Base-by-base conservation (phyloP, 2,888 invertebrate species). In the Epinotia ramella region DNA sequence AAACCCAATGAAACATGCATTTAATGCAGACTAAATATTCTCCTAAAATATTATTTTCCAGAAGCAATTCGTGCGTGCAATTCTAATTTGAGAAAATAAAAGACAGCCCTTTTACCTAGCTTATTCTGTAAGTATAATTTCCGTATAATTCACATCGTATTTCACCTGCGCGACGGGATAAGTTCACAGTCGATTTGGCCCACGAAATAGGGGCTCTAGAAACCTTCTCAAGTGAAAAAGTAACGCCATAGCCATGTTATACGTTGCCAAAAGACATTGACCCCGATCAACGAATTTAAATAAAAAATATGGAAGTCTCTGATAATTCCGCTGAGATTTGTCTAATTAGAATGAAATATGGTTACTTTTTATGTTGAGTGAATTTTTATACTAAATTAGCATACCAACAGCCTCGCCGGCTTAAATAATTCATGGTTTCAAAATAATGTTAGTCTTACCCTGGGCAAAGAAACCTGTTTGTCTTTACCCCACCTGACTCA, bases 271-370 rank as follows among this genome's bases (percentile, higher is more conserved):
- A 69, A 44, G 59, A 46, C 68, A 46, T 59, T 69, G 59, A 60
- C 68, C 59, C 59, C 44, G 40, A 40, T 59, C 24, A 59, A 20
- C 11, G 24, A 59, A 69, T 69, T 69, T 69, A 59, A 59, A 69
- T 59, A 69, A 60, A 56, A 59, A 69, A 68, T 44, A 28, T 69
- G 59, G 24, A 69, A 44, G 24, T 46, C 46, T 69, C 24, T 69
- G 68, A 69, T 68, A 59, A 57, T 69, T n/a, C 46, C 12, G 46
- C 69, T 60, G 24, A 46, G 46, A 69, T 60, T 60, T 60, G 69
- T 60, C 69, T 69, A 46, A 69, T 69, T 69, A 60, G 60, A 69
- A 69, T 69, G 69, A 69, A 69, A 60, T 46, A 69, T 69, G 44
- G 44, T 12, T 24, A 59, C 44, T 7, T 59, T 59, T 69, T 69